phyloP scores from a whole-genome alignment of 2,797 vertebrate genomes.

The Sebastes diaconus region DNA sequence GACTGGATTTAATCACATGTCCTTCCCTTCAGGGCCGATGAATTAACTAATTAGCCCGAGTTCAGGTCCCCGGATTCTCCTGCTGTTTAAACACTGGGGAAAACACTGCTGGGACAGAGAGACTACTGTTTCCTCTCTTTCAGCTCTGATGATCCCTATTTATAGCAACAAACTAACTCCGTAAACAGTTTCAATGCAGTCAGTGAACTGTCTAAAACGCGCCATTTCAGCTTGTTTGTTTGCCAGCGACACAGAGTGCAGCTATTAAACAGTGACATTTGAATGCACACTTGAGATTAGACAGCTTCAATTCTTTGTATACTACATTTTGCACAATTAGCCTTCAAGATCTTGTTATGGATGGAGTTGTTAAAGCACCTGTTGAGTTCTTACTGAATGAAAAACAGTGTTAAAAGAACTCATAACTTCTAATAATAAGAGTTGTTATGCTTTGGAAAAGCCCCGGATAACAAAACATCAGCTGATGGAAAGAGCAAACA shows the following conservation, averaged over 20 bases:
- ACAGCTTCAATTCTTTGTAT: background rate
- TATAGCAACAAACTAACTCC: constrained; percentile 59
- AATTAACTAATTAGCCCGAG: constrained; percentile 68
- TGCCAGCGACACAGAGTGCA: constrained; percentile 37
- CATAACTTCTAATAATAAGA: background rate
- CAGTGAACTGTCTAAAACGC: constrained; percentile 53
- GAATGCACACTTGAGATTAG: background rate
- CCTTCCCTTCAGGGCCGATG: constrained; percentile 37
- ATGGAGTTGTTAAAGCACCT: background rate
- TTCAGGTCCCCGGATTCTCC: constrained; percentile 55
- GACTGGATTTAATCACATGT: constrained; percentile 51
- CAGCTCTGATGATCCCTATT: constrained; percentile 51
- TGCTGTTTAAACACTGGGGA: constrained; percentile 53
- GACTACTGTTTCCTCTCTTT: constrained; percentile 59
- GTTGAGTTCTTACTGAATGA: background rate
- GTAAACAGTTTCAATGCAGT: constrained; percentile 55
- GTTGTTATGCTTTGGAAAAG: background rate
- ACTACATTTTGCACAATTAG: background rate
- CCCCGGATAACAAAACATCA: background rate
- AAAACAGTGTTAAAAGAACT: background rate
- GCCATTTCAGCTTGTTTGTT: constrained; percentile 34
- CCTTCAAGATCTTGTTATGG: background rate
- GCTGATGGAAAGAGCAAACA: background rate
- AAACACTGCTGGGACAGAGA: constrained; percentile 60
- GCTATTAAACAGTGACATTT: constrained; percentile 17